Evolutionary conservation across 2,888 invertebrate species (phyloP).

Genomic region (Tryphoninae sp.): DNA sequence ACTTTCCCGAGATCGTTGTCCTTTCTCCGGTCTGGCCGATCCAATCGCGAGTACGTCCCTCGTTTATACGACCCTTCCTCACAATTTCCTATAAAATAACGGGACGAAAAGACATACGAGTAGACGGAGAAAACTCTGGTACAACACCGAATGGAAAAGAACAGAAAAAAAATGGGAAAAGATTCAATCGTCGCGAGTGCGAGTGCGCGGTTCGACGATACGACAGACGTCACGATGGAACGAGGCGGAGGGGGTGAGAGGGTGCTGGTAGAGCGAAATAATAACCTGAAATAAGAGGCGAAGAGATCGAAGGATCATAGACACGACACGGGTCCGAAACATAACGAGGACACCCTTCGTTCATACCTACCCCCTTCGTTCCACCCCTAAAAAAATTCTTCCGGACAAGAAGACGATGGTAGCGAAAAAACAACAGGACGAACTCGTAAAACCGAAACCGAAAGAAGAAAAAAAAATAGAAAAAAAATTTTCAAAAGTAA

Average conservation of each 20-base stretch:
- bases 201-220: constrained; percentile 30
- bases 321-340: constrained; percentile 24
- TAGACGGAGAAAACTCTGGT: constrained; percentile 31
- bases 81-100: constrained; percentile 61
- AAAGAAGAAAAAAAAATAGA: constrained; percentile 2
- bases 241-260: constrained; percentile 1
- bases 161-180: constrained; percentile 29
- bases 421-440: constrained; percentile 52
- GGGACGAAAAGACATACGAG: constrained; percentile 55
- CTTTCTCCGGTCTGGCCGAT: constrained; percentile 47
- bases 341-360: constrained; percentile 35
- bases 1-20: constrained; percentile 67
- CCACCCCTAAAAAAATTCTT: constrained; percentile 17
- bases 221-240: constrained; percentile 39
- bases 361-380: constrained; percentile 32
- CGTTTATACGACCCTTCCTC: constrained; percentile 60
- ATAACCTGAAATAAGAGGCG: constrained; percentile 34
- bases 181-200: constrained; percentile 46
- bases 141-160: constrained; percentile 23
- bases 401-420: constrained; percentile 36
- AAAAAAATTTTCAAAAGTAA: constrained; percentile 38
- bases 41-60: constrained; percentile 56
- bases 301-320: constrained; percentile 14
- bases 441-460: constrained; percentile 1
- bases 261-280: constrained; percentile 37